Base-by-base conservation (phyloP, 2,797 vertebrate genomes). In the Alcedo quadribrachys region DNA sequence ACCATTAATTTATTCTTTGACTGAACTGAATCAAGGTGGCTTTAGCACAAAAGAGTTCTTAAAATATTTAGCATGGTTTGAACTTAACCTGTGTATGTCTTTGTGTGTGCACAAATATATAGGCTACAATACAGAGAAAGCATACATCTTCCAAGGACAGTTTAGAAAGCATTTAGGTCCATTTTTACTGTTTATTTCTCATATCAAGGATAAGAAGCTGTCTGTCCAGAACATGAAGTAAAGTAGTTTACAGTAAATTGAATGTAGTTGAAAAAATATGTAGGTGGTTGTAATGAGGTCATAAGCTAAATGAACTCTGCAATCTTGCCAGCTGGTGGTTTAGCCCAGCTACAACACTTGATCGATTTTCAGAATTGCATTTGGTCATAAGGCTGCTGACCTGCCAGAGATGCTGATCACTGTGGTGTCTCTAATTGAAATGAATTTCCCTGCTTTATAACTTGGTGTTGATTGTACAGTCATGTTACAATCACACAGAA, bases 11-110 rank as follows among this genome's bases (percentile, higher is more conserved):
- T 89, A 74, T 87, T 43, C 58, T 48, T 74, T 89, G 57, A 93
- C 62, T 80, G 66, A 95, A 85, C 58, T 89, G 94, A 97, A 96
- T 96, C 65, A 96, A 88, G 66, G 83, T 78, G 54, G 19, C 71
- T 96, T 96, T 66, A 60, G 80, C 82, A 92, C 74, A 91, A 90
- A 93, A 90, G 84, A 83, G 18, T 67, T 89, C 18, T 67, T 30
- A 43, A 96, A 94, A 79, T 90, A 97, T 93, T 95, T 95, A 90
- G 89, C 95, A 94, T 97, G 95, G 95, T 96, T 96, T 94, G 91
- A 96, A 93, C 77, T 92, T 96, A 92, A 93, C 76, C 80, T 80
- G 43, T 87, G 62, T 92, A 66, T 85, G 81, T 95, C 81, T 89
- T 71, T 78, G 37, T 94, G 68, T 40, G 76, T 85, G 88, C 92